These are phyloP conservation scores for Peromyscus aztecus DNA, from an alignment of 2,797 vertebrate species.

Conservation along the genomic window DNA sequence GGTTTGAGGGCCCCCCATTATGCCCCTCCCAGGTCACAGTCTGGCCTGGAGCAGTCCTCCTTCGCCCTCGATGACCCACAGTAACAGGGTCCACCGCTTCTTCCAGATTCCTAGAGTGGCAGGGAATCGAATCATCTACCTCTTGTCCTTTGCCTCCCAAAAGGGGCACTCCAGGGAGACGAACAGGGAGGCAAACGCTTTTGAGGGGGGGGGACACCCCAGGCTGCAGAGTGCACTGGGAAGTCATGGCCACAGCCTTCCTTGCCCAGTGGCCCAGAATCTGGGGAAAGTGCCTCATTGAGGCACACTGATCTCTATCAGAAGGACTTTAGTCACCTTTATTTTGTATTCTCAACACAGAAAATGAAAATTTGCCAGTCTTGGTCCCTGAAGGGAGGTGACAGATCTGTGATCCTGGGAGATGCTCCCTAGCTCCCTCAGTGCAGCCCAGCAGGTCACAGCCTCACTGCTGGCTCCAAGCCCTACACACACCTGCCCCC, in stretches of 20 bases:
- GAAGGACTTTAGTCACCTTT: background rate
- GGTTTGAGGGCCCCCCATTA: background rate
- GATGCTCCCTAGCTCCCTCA: background rate
- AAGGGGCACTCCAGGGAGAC: rapidly evolving
- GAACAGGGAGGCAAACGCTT: background rate
- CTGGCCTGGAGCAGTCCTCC: background rate
- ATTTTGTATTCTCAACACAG: slow-evolving; percentile 1
- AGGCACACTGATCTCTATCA: background rate
- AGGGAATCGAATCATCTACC: background rate
- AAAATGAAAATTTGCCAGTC: slow-evolving; percentile 22
- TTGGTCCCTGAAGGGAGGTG: background rate
- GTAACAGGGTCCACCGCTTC: background rate
- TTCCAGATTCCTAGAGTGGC: background rate
- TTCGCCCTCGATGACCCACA: rapidly evolving
- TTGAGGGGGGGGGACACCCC: background rate
- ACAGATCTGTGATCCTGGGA: background rate
- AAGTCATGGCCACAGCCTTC: background rate
- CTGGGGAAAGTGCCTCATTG: too few relatives aligned
- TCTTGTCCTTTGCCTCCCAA: background rate
- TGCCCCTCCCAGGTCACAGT: background rate
- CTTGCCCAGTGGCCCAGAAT: background rate
- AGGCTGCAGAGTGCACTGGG: rapidly evolving
- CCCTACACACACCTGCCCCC: background rate
- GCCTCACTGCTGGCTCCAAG: background rate
- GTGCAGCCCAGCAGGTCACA: background rate